Conservation (phyloP, 2,888 invertebrate genomes). For the Chrysolina americana region DNA sequence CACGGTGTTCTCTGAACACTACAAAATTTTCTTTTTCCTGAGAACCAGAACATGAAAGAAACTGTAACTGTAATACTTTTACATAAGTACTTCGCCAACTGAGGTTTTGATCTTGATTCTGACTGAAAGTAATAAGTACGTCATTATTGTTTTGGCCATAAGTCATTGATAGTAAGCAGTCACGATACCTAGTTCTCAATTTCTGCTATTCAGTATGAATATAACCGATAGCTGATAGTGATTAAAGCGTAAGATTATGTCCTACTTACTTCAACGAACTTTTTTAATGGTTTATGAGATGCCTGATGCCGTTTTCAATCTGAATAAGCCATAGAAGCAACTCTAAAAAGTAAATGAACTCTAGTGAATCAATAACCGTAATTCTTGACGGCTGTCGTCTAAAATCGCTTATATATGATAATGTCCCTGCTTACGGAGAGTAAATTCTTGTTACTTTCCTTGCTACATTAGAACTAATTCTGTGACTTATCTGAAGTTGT, state of each 20-base stretch:
- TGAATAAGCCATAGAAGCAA: neutral
- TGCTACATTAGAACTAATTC: constrained; percentile 48
- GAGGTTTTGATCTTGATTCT: too few species aligned
- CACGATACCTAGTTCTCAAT: too few species aligned
- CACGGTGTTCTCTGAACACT: too few species aligned
- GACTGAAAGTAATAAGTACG: too few species aligned
- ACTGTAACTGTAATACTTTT: too few species aligned
- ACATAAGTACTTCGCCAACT: too few species aligned
- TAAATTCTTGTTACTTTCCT: constrained; percentile 43
- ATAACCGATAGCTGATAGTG: neutral
- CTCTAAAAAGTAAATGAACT: neutral
- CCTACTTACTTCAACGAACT: neutral
- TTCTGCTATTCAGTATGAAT: neutral
- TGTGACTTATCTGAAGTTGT: constrained; percentile 45
- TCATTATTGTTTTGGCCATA: too few species aligned
- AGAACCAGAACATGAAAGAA: too few species aligned
- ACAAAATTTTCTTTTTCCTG: too few species aligned
- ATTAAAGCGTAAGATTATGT: neutral
- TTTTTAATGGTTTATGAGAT: too few species aligned
- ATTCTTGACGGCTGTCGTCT: constrained; percentile 15
- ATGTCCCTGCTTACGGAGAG: constrained; percentile 38
- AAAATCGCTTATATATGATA: constrained; percentile 43
- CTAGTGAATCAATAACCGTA: constrained; percentile 15
- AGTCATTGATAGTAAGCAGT: too few species aligned
- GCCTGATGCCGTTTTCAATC: neutral